phyloP scores from a whole-genome alignment of 2,888 invertebrate genomes.

The Brenthis daphne region DNA sequence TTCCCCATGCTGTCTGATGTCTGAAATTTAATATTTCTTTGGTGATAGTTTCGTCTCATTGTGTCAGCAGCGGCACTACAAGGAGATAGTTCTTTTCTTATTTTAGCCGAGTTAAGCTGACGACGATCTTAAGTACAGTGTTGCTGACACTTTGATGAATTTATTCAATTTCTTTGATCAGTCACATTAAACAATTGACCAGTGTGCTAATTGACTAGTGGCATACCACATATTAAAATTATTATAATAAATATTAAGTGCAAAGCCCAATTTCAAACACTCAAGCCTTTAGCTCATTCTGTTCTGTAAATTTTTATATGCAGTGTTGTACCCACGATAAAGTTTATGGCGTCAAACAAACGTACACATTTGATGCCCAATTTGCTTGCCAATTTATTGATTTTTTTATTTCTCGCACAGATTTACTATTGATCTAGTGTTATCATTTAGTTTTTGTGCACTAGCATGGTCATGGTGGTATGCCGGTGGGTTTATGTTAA shows the following conservation, averaged over 20 bases:
- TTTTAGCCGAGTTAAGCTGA: too few relatives aligned
- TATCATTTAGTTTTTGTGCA: conserved; percentile 47
- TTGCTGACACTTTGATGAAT: too few relatives aligned
- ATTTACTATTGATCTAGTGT: conserved; percentile 24
- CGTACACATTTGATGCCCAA: neutral
- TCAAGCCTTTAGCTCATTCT: conserved; percentile 5
- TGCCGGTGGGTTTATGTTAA: conserved; percentile 79
- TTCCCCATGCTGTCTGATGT: too few relatives aligned
- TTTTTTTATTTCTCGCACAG: conserved; percentile 24
- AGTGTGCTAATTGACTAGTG: too few relatives aligned
- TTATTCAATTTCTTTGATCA: too few relatives aligned
- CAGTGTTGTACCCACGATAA: neutral
- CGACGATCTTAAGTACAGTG: too few relatives aligned
- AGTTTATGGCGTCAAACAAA: conserved; percentile 2
- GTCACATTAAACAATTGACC: too few relatives aligned
- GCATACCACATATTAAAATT: neutral
- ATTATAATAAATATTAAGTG: neutral
- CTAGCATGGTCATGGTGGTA: conserved; percentile 68
- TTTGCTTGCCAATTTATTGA: conserved; percentile 14
- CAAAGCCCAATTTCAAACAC: neutral
- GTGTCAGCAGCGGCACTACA: too few relatives aligned
- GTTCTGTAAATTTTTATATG: conserved; percentile 3
- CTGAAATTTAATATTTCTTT: too few relatives aligned
- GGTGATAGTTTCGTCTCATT: too few relatives aligned
- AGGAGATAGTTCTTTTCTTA: too few relatives aligned